Evolutionary conservation across 1,140 invertebrate species (phyloP).

Genomic region (Pseudobourletiella spinata): DNA sequence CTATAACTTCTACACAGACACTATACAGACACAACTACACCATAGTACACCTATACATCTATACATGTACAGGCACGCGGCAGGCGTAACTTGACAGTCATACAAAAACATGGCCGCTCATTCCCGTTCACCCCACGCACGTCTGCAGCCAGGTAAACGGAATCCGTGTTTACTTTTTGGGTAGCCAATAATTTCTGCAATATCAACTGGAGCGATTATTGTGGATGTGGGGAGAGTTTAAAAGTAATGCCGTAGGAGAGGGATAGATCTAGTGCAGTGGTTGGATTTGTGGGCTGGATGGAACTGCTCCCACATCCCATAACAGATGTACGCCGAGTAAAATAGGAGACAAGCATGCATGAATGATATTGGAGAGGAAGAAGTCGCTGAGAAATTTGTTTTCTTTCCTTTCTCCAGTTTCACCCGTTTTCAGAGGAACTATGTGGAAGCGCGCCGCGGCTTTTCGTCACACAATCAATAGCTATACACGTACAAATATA

Average conservation of each 20-base stretch:
- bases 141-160: no score
- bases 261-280: not conserved
- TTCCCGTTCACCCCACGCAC: no score
- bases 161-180: no score
- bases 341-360: not conserved
- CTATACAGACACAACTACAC: no score
- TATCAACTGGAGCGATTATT: not conserved
- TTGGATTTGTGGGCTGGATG: not conserved
- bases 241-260: not conserved
- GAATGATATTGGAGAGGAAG: constrained; percentile 4
- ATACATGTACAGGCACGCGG: no score
- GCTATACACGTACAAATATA: not conserved
- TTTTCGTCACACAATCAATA: not conserved
- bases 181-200: no score
- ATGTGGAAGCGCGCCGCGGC: not conserved
- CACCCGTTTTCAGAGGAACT: not conserved
- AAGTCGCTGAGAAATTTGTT: constrained; percentile 2
- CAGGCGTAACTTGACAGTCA: no score
- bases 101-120: no score
- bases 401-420: not conserved
- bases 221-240: not conserved
- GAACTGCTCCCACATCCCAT: not conserved
- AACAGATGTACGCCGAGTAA: not conserved
- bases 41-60: no score
- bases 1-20: no score